Percentiles rank a stretch among this genome's conserved stretches.
These are phyloP conservation scores for Doryteuthis pealeii DNA, from an alignment of 1,140 invertebrate genomes.

Conservation along the genomic window DNA sequence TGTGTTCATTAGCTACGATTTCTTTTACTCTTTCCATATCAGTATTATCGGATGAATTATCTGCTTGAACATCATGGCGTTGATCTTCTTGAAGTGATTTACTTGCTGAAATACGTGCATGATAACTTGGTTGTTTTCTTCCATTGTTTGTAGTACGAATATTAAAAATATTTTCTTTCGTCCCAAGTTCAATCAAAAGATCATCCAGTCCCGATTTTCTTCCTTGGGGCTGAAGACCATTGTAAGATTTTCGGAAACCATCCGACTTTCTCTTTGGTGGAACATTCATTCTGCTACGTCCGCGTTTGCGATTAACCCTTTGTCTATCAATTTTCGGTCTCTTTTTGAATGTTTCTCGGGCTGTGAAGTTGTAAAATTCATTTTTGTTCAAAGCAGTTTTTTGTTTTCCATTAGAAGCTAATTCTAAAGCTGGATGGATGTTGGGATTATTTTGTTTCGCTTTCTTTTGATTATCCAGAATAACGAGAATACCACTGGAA, in stretches of 20 bases:
- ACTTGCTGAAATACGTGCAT: background rate
- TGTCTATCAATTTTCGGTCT: background rate
- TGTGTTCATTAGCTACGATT: background rate
- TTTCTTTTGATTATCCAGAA: background rate
- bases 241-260: background rate
- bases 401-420: background rate
- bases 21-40: background rate
- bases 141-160: background rate
- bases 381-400: background rate
- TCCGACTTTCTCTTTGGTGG: background rate
- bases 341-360: background rate
- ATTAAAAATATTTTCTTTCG: background rate
- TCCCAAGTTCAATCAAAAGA: constrained; percentile 3
- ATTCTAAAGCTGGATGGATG: background rate
- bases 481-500: background rate
- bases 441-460: background rate
- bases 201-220: background rate
- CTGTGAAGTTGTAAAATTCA: background rate
- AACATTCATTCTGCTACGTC: background rate
- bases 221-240: too few relatives aligned
- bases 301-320: background rate
- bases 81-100: background rate
- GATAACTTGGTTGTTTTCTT: background rate
- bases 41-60: too few relatives aligned
- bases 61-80: background rate